These are phyloP conservation scores for Heliocidaris erythrogramma DNA, from an alignment of 35 echinoderm and acorn worm genomes.

Conservation along the genomic window DNA sequence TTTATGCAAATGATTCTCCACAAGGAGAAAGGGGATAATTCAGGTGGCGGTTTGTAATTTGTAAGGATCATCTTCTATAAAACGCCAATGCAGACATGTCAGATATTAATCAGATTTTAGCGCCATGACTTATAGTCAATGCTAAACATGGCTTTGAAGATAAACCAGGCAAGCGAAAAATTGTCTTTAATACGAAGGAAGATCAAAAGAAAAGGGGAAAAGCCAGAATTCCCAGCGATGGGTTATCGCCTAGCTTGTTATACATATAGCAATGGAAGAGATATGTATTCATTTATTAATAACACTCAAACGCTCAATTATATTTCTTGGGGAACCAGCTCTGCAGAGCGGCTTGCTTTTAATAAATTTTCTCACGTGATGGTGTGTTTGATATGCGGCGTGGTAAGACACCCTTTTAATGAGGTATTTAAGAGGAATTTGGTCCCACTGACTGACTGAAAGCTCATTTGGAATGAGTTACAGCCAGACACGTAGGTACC, in stretches of 20 bases:
- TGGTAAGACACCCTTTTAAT: not conserved
- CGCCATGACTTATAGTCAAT: not conserved
- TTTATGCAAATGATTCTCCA: no score
- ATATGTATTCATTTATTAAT: slow-evolving; percentile 41
- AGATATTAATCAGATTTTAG: not conserved
- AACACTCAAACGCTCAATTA: slow-evolving; percentile 44
- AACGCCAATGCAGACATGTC: not conserved
- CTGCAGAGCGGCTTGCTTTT: slow-evolving; percentile 16
- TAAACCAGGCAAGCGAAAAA: not conserved
- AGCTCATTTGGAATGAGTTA: not conserved
- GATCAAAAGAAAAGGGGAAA: not conserved
- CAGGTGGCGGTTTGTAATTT: not conserved
- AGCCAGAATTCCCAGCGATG: not conserved
- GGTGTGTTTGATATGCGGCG: not conserved
- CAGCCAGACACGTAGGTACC: not conserved
- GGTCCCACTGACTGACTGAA: not conserved
- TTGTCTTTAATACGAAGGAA: not conserved
- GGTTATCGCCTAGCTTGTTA: not conserved
- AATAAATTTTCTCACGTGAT: slow-evolving; percentile 45
- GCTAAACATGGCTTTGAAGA: not conserved
- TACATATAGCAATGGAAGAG: not conserved
- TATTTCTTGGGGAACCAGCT: not conserved
- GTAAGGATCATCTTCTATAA: not conserved
- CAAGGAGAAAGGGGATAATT: no score
- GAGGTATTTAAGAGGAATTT: slow-evolving; percentile 17